Conservation (phyloP, 2,888 invertebrate species). For the Hirtodrosophila duncani region DNA sequence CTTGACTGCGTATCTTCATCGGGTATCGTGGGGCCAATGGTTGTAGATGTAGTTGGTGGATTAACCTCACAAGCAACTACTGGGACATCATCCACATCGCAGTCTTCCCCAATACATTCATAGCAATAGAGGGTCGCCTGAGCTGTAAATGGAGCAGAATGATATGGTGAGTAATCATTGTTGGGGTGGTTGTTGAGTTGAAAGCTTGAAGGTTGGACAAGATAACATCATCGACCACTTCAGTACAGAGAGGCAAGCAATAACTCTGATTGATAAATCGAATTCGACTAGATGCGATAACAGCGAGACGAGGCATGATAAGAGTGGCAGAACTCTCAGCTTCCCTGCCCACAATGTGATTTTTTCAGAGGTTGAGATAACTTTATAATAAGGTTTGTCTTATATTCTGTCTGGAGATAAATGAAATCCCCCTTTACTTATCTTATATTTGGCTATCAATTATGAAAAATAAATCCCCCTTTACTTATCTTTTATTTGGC, state of each 20-base stretch:
- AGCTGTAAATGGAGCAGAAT: constrained; percentile 15
- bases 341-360: too few species aligned
- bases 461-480: too few species aligned
- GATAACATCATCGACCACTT: constrained; percentile 8
- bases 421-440: too few species aligned
- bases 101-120: constrained; percentile 58
- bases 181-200: background rate
- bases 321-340: too few species aligned
- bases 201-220: background rate
- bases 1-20: too few species aligned
- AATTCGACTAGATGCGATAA: background rate
- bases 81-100: constrained; percentile 40
- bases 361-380: too few species aligned
- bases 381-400: too few species aligned
- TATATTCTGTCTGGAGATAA: too few species aligned
- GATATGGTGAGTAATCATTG: background rate
- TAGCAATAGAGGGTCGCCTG: constrained; percentile 61
- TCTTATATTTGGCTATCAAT: too few species aligned
- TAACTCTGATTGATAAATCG: constrained; percentile 34
- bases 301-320: too few species aligned
- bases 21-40: background rate
- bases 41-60: background rate
- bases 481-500: too few species aligned
- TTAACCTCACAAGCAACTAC: too few species aligned
- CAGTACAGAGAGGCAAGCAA: constrained; percentile 11